Evolutionary conservation across 2,888 invertebrate genomes (phyloP), one percentile per base, ranked within the genome.

Genomic region (Furcula furcula): DNA sequence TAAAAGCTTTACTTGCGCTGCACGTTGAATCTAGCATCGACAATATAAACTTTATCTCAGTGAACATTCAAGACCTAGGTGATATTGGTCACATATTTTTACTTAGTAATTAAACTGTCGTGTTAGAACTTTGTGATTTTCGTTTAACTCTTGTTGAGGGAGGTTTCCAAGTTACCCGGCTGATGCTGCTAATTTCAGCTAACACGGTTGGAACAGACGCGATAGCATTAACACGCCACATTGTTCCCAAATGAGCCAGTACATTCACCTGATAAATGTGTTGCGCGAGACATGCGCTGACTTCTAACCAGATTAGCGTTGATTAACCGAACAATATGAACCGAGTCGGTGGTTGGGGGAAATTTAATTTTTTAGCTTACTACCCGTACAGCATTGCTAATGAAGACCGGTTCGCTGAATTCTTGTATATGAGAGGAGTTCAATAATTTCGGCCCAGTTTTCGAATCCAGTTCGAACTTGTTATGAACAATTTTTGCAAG

Each of bases 301-400:
- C 50, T 61, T 41, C 47, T 67, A 72, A 72, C 60, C 56, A 59
- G 65, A 70, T 76, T 73, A 70, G 41, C 51, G 52, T 65, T 67
- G 65, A 73, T 74, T 75, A 78, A 67, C 67, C 55, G 60, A 74
- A 73, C 70, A 65, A 65, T 66, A 61, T 64, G 57, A 79, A 77
- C 62, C 75, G 58, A 73, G 72, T 65, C 65, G 63, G 30, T 35
- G 56, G 72, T 65, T 65, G 63, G 30, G 36, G 56, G 40, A 58
- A 69, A 75, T 68, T 66, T 55, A 66, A 67, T 74, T 76, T 73
- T 72, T 65, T 57, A 67, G 54, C 47, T 49, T 55, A 31, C 48
- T 41, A 52, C 49, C 48, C 48, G 39, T 46, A 46, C 26, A 29
- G 33, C 25, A 15, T n/a, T 36, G 41, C 37, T 51, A 34, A 46